A percentile compares a stretch with the other conserved stretches of the same genome.
Conservation (phyloP, 1,140 invertebrate genomes). For the Neodiprion lecontei region DNA sequence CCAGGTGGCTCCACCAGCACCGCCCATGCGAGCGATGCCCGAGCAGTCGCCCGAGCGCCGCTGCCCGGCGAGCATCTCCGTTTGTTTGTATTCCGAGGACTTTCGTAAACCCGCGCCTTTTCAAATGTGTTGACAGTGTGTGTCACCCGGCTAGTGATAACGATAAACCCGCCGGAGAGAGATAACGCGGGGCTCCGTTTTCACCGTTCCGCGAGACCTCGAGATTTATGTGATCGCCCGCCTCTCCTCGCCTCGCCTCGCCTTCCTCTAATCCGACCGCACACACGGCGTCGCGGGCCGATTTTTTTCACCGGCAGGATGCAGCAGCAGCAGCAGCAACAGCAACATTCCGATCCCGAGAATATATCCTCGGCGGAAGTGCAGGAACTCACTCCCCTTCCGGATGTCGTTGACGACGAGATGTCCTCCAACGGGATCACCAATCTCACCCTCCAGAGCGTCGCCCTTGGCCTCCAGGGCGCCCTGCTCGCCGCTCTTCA, state of each 20-base stretch:
- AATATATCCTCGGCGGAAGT: slow-evolving; percentile 27
- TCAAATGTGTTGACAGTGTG: slow-evolving; percentile 5
- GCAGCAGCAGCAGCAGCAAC: slow-evolving; percentile 45
- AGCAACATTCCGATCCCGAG: slow-evolving; percentile 18
- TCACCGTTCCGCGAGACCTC: not conserved
- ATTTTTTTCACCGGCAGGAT: slow-evolving; percentile 24
- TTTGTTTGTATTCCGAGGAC: slow-evolving; percentile 20
- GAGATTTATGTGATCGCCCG: not conserved
- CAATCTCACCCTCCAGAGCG: slow-evolving; percentile 54
- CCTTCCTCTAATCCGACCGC: slow-evolving; percentile 14
- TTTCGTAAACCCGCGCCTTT: slow-evolving; percentile 20
- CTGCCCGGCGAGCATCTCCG: slow-evolving; percentile 55
- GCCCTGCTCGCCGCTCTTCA: slow-evolving; percentile 79
- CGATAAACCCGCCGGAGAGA: not conserved
- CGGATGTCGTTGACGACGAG: slow-evolving; percentile 21
- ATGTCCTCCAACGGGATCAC: slow-evolving; percentile 38
- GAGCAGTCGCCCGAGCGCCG: slow-evolving; percentile 58
- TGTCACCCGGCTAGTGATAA: not conserved
- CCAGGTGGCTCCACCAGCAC: slow-evolving; percentile 62
- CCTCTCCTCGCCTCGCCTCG: not conserved
- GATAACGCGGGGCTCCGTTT: slow-evolving; percentile 21
- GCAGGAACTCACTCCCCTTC: not conserved
- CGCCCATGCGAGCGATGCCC: slow-evolving; percentile 51
- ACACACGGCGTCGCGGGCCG: not conserved
- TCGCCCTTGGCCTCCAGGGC: slow-evolving; percentile 76